Evolutionary conservation across 1,140 invertebrate species (phyloP).

Genomic region (Drosophila sturtevanti): DNA sequence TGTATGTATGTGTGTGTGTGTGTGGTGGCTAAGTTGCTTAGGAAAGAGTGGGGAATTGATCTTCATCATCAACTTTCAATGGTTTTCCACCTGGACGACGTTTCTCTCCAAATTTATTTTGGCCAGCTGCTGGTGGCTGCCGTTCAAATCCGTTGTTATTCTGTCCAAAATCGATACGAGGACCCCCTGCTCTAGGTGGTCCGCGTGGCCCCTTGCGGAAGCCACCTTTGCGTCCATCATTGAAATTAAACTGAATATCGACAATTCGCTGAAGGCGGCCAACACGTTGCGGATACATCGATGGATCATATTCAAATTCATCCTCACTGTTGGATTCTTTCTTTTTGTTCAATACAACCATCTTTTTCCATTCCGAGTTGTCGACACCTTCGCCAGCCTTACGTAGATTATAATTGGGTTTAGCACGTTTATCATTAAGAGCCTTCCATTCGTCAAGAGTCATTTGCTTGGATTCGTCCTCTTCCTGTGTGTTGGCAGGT

Average conservation of each 20-base stretch:
- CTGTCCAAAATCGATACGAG: conserved; percentile 48
- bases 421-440: conserved; percentile 87
- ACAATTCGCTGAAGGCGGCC: conserved; percentile 93
- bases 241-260: conserved; percentile 95
- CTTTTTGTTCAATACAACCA: conserved; percentile 85
- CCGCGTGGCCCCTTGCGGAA: conserved; percentile 85
- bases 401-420: conserved; percentile 93
- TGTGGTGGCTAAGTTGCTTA: conserved; percentile 32
- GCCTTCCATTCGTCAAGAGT: conserved; percentile 96
- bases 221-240: conserved; percentile 88
- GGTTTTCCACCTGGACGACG: conserved; percentile 58
- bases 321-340: conserved; percentile 85
- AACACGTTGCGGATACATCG: conserved; percentile 93
- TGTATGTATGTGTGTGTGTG: conserved; percentile 33
- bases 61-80: conserved; percentile 94
- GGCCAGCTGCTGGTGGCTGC: not conserved
- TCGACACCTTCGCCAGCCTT: conserved; percentile 97
- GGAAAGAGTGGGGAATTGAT: conserved; percentile 95
- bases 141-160: conserved; percentile 66
- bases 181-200: conserved; percentile 41
- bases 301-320: conserved; percentile 88
- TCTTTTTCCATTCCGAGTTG: conserved; percentile 95
- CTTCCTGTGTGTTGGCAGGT: conserved; percentile 83
- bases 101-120: conserved; percentile 51
- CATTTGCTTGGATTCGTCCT: conserved; percentile 90